Base-by-base conservation (phyloP, 2,113 vertebrate species). In the Pontoporia blainvillei region DNA sequence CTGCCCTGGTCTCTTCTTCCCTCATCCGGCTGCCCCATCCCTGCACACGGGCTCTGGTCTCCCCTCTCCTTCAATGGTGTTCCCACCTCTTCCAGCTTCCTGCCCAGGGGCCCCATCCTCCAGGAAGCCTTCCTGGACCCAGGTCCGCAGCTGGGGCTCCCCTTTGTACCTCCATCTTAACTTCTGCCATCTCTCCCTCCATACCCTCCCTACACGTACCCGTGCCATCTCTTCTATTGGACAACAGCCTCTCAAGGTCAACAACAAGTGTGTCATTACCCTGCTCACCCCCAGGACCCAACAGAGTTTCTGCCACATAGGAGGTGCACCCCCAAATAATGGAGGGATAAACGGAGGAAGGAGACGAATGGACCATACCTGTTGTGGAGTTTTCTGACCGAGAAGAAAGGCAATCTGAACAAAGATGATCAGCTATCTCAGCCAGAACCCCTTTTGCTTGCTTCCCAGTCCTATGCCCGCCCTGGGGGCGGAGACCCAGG, bases 21-120 rank as follows among this genome's bases (percentile, higher is more conserved):
- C 1, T 20, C 23, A 5, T 20, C 41, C 34, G 0, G 0, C 39
- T 3, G 0, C 3, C 6, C 13, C 31, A 5, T 7, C 67, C 49
- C 36, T 1, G 27, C 17, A 39, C 67, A 10, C 1, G 5, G 59
- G 44, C 39, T 41, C 34, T 3, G 36, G 1, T 0, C 54, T 52
- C 59, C 46, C 11, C 8, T 27, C 17, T 6, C 25, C 5, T 15
- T 12, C 76, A 18, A 1, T 3, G 14, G 5, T 1, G 1, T 8
- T 4, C 57, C 34, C 44, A 18, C 90, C 9, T 41, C 29, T 29
- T 20, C 52, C 66, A 54, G 64, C 46, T 34, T 14, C 66, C 52
- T 39, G 57, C 31, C n/a, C 20, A 25, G 3, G 11, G 52, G 41
- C 13, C 20, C 18, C 9, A 36, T 87, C 44, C 5, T 36, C 54